Evolutionary conservation across 2,888 invertebrate genomes (phyloP).

Genomic region (Thereva nobilitata): DNA sequence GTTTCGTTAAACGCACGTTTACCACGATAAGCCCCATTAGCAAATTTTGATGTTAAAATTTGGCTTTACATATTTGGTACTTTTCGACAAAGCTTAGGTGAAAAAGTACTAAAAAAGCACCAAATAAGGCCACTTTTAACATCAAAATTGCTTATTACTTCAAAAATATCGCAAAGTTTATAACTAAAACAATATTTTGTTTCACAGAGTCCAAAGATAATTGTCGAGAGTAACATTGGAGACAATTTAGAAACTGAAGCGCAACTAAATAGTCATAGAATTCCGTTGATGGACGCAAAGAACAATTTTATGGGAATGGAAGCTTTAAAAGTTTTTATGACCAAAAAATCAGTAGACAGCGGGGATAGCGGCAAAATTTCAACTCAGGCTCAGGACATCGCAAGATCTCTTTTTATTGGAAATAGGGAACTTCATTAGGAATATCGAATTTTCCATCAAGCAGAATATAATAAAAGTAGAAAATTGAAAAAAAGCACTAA

Average conservation of each 20-base stretch:
- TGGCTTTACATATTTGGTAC: too few relatives aligned
- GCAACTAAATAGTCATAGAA: not conserved
- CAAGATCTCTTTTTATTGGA: constrained; percentile 20
- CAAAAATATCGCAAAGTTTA: too few relatives aligned
- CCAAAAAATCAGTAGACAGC: not conserved
- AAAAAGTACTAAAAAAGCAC: too few relatives aligned
- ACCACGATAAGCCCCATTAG: too few relatives aligned
- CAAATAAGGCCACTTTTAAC: too few relatives aligned
- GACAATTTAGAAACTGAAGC: constrained; percentile 9
- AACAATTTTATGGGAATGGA: constrained; percentile 24
- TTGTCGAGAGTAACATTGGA: constrained; percentile 35
- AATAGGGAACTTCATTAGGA: not conserved
- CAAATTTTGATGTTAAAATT: too few relatives aligned
- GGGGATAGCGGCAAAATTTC: not conserved
- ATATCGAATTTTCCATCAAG: not conserved
- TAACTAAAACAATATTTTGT: too few relatives aligned
- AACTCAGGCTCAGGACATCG: constrained; percentile 4
- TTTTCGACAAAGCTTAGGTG: too few relatives aligned
- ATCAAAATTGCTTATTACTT: too few relatives aligned
- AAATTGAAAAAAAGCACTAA: too few relatives aligned
- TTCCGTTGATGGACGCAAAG: not conserved
- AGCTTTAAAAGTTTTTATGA: constrained; percentile 21
- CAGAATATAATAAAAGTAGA: too few relatives aligned
- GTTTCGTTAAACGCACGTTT: too few relatives aligned
- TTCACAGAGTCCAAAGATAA: constrained; percentile 13